Evolutionary conservation across 1,140 invertebrate genomes (phyloP), one percentile per base, ranked within the genome.

Genomic region (Drosophila rhopaloa): DNA sequence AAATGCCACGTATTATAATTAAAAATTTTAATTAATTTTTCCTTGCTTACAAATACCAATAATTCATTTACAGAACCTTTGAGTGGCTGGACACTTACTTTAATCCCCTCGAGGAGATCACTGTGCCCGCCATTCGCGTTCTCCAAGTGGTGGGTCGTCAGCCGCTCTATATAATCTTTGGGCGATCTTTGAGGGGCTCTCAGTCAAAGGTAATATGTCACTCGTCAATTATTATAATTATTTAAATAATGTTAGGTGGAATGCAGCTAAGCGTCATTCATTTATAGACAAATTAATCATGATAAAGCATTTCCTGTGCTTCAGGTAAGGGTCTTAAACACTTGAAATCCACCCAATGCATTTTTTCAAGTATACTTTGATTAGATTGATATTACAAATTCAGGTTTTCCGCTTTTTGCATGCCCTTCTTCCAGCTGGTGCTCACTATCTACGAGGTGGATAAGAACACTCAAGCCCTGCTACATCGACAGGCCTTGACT

Each of bases 61-160:
- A 1, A 8, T 37, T 40, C 1, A 8, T 3, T 41, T 16, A 5
- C n/a, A 91, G 90, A 59, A 86, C 91, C 13, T 91, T 76, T 29
- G 88, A 90, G 48, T 92, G 91, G 91, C 60, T 81, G 55, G 80
- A 92, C 32, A 75, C 84, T 2, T 91, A 81, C 55, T 92, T 92
- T 29, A 90, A 91, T 75, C 77, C 79, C n/a, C 48, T 92, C 0
- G 79, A 90, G 41, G 88, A 91, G 40, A 47, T 91, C 5, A 79
- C 50, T 3, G 6, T 91, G 35, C 90, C 91, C 0, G 19, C 79
- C 35, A 67, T 90, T 5, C 76, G 79, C 14, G 32, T 73, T 6
- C 63, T 91, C 5, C 66, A 81, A 51, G 44, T 90, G 8, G 70
- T 92, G 9, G 91, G 88, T 5, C 58, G 37, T 0, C 53, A 80